Evolutionary conservation across 2,888 invertebrate genomes (phyloP), one percentile per base, ranked within the genome.

Genomic region (Sisyra nigra): DNA sequence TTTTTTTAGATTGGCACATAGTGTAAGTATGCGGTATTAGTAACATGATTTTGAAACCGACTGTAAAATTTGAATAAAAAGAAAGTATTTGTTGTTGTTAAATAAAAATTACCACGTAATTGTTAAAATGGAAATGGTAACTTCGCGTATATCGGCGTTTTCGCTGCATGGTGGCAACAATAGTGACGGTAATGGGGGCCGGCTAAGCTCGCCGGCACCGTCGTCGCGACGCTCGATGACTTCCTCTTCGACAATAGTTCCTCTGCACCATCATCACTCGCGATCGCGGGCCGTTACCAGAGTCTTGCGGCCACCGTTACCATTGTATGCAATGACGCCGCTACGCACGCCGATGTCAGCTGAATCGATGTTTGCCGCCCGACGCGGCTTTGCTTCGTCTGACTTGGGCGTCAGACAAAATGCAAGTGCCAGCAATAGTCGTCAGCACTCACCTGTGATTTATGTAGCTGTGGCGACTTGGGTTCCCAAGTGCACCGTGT

Each of bases 391-490:
- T 18, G 9, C 19, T 4, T 18, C 37, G 11, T 11, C 37, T 2
- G 37, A 37, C 9, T 37, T 19, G 14, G 19, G 17, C n/a, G 13
- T 33, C 13, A 17, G 19, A 9, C 18, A 33, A 13, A 42, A 24
- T 17, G n/a, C 35, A 2, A 30, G 13, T 11, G 11, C 34, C 11
- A 24, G 13, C 11, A 24, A 17, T 19, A n/a, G 7, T 11, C 40
- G 40, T 15, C 31, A 17, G n/a, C 17, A 19, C 11, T 43, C 43
- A 60, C 80, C 80, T 42, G 74, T 80, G 51, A 71, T 80, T 49
- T 80, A 80, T 63, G 72, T 78, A 53, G 76, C 80, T 46, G 72
- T 80, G 58, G 68, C 71, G 63, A 77, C 78, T 54, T 82, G 81
- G 82, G 78, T 80, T 57, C 80, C 80, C 58, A 81, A 81, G 67